Evolutionary conservation across 2,797 vertebrate species (phyloP).

Genomic region (Passerculus sandwichensis): DNA sequence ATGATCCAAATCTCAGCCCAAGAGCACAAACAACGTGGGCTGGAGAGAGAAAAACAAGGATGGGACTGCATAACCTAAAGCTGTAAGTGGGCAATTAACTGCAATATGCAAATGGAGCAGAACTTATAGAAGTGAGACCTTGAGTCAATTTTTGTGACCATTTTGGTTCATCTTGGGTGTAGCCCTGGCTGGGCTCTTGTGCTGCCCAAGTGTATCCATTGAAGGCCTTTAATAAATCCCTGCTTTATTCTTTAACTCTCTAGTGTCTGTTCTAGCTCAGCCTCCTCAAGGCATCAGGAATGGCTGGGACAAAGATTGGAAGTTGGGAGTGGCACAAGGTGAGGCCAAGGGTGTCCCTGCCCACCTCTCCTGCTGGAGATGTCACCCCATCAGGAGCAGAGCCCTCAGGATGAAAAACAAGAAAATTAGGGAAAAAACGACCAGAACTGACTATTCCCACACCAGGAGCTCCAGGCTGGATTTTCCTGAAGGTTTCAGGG

Average conservation of each 20-base stretch:
- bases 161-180: neutral
- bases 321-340: neutral
- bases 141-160: neutral
- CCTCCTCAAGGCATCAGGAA: neutral
- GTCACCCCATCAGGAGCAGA: neutral
- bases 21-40: neutral
- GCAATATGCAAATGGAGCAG: neutral
- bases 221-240: neutral
- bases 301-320: neutral
- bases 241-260: neutral
- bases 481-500: neutral
- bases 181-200: neutral
- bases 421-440: fast-evolving
- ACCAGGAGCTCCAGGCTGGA: fast-evolving
- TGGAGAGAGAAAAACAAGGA: neutral
- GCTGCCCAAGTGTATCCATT: neutral
- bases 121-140: neutral
- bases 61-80: neutral
- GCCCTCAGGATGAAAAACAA: too few relatives aligned
- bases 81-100: neutral
- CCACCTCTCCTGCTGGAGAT: neutral
- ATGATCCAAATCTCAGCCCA: neutral
- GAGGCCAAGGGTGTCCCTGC: neutral
- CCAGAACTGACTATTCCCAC: neutral
- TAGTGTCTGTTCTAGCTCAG: neutral